phyloP scores from a whole-genome alignment of 2,797 vertebrate genomes.

The Gila robusta region DNA sequence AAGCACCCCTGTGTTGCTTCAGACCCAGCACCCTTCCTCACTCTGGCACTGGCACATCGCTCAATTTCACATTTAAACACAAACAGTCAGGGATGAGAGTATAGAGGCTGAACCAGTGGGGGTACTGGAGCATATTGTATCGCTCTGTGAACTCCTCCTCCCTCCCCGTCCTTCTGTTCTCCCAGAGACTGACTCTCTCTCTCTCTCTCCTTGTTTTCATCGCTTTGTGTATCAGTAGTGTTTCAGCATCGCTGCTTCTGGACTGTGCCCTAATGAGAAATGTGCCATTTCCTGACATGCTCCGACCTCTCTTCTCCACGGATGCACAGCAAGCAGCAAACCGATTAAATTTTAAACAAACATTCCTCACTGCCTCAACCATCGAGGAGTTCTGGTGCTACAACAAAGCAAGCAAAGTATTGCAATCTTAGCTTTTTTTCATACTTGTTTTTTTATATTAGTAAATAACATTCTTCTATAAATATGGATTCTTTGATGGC shows the following conservation, averaged over 20 bases:
- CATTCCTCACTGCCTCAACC: conserved; percentile 35
- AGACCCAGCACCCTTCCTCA: not conserved
- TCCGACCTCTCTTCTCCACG: conserved; percentile 59
- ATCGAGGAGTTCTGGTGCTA: not conserved
- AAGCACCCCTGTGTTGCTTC: conserved; percentile 4
- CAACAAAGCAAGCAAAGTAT: conserved; percentile 14
- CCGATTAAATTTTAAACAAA: conserved; percentile 46
- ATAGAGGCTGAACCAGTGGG: conserved; percentile 42
- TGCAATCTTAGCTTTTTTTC: not conserved
- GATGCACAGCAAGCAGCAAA: conserved; percentile 31
- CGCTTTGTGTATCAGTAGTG: conserved; percentile 39
- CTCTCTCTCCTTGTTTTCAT: conserved; percentile 45
- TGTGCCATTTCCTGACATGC: conserved; percentile 70
- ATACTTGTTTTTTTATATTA: not conserved
- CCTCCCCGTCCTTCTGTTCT: conserved; percentile 43
- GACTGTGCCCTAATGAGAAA: conserved; percentile 70
- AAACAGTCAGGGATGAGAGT: conserved; percentile 40
- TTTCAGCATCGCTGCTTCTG: conserved; percentile 57
- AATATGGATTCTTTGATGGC: not conserved
- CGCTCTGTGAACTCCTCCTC: conserved; percentile 40
- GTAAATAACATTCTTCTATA: not conserved
- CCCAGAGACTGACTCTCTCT: not conserved
- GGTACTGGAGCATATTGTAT: conserved; percentile 43
- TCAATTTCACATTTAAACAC: conserved; percentile 45
- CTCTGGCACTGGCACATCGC: conserved; percentile 19